These are phyloP conservation scores for Thecocarcelia acutangulata DNA, from an alignment of 2,888 invertebrate species.

Conservation along the genomic window DNA sequence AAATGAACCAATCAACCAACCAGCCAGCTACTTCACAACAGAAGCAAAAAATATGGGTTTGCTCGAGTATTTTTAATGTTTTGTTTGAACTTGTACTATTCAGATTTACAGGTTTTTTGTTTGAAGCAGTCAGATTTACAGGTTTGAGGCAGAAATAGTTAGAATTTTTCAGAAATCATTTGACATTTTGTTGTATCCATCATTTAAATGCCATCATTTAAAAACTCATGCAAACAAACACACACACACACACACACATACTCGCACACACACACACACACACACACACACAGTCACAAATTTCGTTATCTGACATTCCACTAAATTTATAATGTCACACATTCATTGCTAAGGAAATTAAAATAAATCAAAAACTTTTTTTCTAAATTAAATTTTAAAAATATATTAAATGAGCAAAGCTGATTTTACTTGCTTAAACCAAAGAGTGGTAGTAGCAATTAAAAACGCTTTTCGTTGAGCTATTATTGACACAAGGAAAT, in stretches of 20 bases:
- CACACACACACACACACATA: not conserved
- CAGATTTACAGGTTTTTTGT: conserved; percentile 8
- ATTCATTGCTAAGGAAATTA: conserved; percentile 15
- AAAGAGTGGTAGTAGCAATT: conserved; percentile 10
- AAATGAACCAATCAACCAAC: no score
- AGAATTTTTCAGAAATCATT: conserved; percentile 11
- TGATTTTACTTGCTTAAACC: conserved; percentile 15
- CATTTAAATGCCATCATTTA: not conserved
- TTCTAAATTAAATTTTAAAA: not conserved
- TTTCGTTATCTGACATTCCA: conserved; percentile 16
- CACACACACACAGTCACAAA: conserved; percentile 2
- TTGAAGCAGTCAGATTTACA: not conserved
- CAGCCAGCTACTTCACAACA: not conserved
- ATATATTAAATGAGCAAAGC: conserved; percentile 10
- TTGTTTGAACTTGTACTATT: conserved; percentile 5
- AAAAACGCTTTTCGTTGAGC: not conserved
- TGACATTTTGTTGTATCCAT: conserved; percentile 1
- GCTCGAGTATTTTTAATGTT: not conserved
- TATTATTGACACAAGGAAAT: not conserved
- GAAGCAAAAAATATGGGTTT: not conserved
- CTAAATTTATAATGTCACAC: conserved; percentile 6
- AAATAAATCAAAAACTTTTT: conserved; percentile 11
- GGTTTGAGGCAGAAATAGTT: conserved; percentile 26
- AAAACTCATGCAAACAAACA: conserved; percentile 1
- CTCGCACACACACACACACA: not conserved